Conservation (phyloP, 1,140 invertebrate species). For the Apocrypta bakeri region DNA sequence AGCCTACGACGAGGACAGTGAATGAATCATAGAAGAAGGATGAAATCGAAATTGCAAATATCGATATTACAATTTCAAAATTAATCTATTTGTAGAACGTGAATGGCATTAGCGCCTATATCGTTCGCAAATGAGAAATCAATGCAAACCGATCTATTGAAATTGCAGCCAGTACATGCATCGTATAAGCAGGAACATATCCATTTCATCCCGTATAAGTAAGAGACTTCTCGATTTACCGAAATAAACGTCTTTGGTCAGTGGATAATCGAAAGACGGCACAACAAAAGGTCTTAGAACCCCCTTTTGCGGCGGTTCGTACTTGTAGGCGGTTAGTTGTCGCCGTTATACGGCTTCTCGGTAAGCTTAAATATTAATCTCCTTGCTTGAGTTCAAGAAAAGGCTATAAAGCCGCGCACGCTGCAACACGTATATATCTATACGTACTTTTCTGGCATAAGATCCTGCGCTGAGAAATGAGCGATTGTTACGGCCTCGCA, state of each 20-base stretch:
- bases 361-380: conserved; percentile 30
- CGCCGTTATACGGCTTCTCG: conserved; percentile 25
- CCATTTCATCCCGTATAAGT: neutral
- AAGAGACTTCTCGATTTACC: neutral
- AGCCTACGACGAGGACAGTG: too few species aligned
- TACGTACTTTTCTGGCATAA: neutral
- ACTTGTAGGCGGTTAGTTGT: conserved; percentile 17
- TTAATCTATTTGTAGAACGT: neutral
- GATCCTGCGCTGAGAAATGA: neutral
- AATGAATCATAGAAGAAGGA: neutral
- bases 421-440: neutral
- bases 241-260: neutral
- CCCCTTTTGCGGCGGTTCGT: neutral
- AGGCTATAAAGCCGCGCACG: conserved; percentile 5
- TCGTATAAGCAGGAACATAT: neutral
- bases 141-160: too few species aligned
- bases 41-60: conserved; percentile 8
- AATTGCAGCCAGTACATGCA: too few species aligned
- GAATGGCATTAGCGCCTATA: neutral
- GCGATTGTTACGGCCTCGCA: neutral
- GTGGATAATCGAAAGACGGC: conserved; percentile 12
- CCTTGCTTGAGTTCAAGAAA: conserved; percentile 5
- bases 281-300: conserved; percentile 5
- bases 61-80: neutral
- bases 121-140: too few species aligned